Percentiles rank a stretch among this genome's conserved stretches.
These are phyloP conservation scores for Montipora capricornis DNA, from an alignment of 64 coral and sea anemone genomes.

Conservation along the genomic window DNA sequence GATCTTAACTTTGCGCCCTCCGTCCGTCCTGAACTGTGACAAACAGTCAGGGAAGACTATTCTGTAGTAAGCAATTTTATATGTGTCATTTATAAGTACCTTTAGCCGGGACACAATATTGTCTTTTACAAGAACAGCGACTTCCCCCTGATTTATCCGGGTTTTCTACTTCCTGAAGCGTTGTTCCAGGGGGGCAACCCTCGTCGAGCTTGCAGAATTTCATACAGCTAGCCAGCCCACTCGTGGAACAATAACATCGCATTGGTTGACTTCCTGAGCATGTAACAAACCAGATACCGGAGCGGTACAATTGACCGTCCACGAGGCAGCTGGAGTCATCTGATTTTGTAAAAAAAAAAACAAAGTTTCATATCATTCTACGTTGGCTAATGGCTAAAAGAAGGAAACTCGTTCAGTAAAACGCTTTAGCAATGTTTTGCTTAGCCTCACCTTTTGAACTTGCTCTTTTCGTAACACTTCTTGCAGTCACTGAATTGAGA, in stretches of 20 bases:
- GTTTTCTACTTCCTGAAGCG: conserved; percentile 1
- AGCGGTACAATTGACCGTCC: not conserved
- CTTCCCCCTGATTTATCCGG: not conserved
- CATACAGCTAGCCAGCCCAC: conserved; percentile 24
- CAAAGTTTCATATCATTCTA: not conserved
- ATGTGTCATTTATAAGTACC: not conserved
- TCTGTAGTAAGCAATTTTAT: not conserved
- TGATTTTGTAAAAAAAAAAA: not conserved
- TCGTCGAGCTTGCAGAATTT: not conserved
- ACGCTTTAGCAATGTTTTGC: not conserved
- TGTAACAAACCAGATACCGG: conserved; percentile 36
- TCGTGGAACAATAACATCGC: conserved; percentile 38
- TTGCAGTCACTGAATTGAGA: conserved; percentile 27
- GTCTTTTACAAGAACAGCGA: conserved; percentile 46
- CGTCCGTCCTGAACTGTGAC: too few relatives aligned
- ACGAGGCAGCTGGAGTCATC: conserved; percentile 3
- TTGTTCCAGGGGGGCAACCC: conserved; percentile 39
- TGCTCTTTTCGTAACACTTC: conserved; percentile 11
- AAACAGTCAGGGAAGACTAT: too few relatives aligned
- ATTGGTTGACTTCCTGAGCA: not conserved
- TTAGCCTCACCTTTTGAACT: conserved; percentile 40
- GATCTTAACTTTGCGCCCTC: too few relatives aligned
- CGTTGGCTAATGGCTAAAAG: not conserved
- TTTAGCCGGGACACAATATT: conserved; percentile 27
- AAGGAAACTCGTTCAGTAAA: not conserved